phyloP scores from a whole-genome alignment of 2,888 invertebrate genomes.

The Frankliniella fusca region DNA sequence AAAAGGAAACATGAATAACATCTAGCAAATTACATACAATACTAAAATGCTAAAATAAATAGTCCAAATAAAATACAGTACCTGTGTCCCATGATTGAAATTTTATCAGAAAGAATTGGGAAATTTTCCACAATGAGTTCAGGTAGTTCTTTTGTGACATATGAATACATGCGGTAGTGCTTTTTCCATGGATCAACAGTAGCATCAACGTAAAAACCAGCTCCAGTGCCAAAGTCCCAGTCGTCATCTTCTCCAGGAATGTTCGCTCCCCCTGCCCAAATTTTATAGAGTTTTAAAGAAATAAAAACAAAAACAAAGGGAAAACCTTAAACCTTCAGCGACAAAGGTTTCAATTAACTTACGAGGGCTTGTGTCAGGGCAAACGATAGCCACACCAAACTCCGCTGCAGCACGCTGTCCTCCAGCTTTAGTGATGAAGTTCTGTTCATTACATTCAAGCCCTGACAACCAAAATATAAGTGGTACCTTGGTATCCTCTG shows the following conservation, averaged over 20 bases:
- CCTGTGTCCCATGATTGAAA: slow-evolving; percentile 80
- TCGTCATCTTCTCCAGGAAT: slow-evolving; percentile 86
- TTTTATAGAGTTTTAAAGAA: neutral
- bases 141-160: slow-evolving; percentile 83
- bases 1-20: slow-evolving; percentile 22
- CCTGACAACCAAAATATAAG: slow-evolving; percentile 90
- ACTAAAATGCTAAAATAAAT: neutral
- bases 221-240: slow-evolving; percentile 93
- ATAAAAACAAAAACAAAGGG: neutral
- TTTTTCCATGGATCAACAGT: slow-evolving; percentile 84
- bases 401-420: slow-evolving; percentile 86
- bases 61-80: slow-evolving; percentile 43
- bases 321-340: neutral
- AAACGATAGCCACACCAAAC: slow-evolving; percentile 79
- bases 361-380: slow-evolving; percentile 92
- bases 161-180: slow-evolving; percentile 93
- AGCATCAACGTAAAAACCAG: slow-evolving; percentile 95
- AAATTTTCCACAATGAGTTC: slow-evolving; percentile 72
- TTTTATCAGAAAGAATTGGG: slow-evolving; percentile 55
- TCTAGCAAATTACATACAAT: neutral
- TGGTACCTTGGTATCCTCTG: slow-evolving; percentile 60
- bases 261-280: slow-evolving; percentile 63
- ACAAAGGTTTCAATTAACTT: slow-evolving; percentile 33
- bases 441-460: slow-evolving; percentile 88
- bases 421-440: slow-evolving; percentile 94